Evolutionary conservation across 2,113 vertebrate species (phyloP).

Genomic region (Hydrochoerus hydrochaeris): DNA sequence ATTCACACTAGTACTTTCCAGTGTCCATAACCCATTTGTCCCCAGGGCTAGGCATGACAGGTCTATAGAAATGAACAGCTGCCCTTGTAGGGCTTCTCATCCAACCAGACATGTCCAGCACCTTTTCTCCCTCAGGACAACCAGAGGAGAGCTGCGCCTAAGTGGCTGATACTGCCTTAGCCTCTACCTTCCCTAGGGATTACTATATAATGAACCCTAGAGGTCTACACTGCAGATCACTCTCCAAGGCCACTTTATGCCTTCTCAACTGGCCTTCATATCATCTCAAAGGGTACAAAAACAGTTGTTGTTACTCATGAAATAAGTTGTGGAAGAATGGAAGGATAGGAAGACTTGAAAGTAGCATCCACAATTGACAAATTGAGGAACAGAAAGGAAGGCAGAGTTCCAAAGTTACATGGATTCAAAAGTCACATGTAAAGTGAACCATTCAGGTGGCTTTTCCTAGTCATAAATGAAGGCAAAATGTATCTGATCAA

Average conservation of each 20-base stretch:
- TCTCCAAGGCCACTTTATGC: constrained; percentile 68
- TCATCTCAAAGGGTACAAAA: neutral
- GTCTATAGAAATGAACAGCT: neutral
- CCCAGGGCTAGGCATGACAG: neutral
- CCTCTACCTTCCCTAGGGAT: constrained; percentile 34
- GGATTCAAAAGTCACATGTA: neutral
- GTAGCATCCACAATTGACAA: neutral
- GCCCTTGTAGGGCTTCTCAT: neutral
- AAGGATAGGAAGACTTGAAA: neutral
- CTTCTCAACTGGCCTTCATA: constrained; percentile 70
- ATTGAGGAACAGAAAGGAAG: neutral
- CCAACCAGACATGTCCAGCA: neutral
- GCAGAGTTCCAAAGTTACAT: neutral
- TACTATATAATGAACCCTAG: constrained; percentile 43
- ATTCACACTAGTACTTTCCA: neutral
- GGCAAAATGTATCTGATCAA: neutral
- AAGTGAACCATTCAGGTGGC: neutral
- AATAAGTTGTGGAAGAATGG: neutral
- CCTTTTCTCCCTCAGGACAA: neutral
- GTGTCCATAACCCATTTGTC: neutral
- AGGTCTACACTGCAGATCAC: constrained; percentile 56
- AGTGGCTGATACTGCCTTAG: constrained; percentile 10
- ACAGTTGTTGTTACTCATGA: neutral
- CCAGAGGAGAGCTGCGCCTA: constrained; percentile 56
- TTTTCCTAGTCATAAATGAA: neutral